A percentile compares a stretch with the other conserved stretches of the same genome.
phyloP scores from a whole-genome alignment of 2,113 vertebrate genomes.

The Lampris megalopsis region DNA sequence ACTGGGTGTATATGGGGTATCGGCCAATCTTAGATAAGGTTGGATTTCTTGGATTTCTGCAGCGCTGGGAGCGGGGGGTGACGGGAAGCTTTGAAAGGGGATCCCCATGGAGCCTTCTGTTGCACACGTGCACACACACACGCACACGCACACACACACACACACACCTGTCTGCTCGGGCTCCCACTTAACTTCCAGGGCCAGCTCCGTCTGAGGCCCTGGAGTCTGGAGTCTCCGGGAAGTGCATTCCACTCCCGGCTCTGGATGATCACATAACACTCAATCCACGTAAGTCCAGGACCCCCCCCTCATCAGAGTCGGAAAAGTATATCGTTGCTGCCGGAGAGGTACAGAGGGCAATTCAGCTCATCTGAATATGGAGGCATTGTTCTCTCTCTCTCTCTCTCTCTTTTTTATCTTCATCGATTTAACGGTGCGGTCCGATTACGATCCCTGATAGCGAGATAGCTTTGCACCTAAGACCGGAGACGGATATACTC shows the following conservation, averaged over 20 bases:
- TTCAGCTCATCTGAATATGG: slow-evolving; percentile 17
- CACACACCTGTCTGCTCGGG: slow-evolving; percentile 73
- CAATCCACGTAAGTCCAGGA: slow-evolving; percentile 40
- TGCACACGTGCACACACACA: slow-evolving; percentile 4
- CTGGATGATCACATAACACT: slow-evolving; percentile 74
- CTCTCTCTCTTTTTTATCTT: neutral
- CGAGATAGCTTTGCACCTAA: slow-evolving; percentile 7
- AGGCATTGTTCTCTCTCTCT: slow-evolving; percentile 14
- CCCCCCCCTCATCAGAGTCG: slow-evolving; percentile 28
- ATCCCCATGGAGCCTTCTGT: slow-evolving; percentile 49
- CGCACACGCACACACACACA: slow-evolving; percentile 44
- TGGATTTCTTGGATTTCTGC: slow-evolving; percentile 76
- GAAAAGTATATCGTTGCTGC: slow-evolving; percentile 43
- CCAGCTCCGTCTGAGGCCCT: slow-evolving; percentile 65
- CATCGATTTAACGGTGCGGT: slow-evolving; percentile 20
- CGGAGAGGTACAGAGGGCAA: neutral
- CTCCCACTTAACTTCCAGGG: slow-evolving; percentile 67
- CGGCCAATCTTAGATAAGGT: slow-evolving; percentile 69
- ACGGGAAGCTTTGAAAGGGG: slow-evolving; percentile 75
- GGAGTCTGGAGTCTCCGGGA: slow-evolving; percentile 70
- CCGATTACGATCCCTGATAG: slow-evolving; percentile 35
- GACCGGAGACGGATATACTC: too few species aligned
- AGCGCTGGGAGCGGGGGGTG: slow-evolving; percentile 50
- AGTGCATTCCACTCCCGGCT: slow-evolving; percentile 72
- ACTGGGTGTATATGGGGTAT: slow-evolving; percentile 64